These are phyloP conservation scores for Aptenodytes patagonicus DNA, from an alignment of 2,113 vertebrate species.

Conservation along the genomic window DNA sequence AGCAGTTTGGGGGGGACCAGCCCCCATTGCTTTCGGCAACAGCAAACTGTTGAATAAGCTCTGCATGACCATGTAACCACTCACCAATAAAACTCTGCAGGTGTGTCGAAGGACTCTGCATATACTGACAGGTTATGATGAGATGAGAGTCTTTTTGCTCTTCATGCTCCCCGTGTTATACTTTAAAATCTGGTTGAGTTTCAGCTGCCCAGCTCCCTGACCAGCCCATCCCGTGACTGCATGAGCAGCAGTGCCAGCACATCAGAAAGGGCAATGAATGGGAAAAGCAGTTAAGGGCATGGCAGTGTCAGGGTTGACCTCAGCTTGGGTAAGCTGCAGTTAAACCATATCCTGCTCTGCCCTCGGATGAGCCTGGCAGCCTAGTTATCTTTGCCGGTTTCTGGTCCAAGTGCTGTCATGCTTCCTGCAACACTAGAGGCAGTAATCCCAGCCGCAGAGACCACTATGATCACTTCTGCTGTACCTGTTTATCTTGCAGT, in stretches of 20 bases:
- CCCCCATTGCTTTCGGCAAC: neutral
- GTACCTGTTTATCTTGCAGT: neutral
- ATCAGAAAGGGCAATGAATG: neutral
- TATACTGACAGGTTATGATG: neutral
- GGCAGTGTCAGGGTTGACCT: neutral
- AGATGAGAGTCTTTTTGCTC: neutral
- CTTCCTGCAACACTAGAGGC: neutral
- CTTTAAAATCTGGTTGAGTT: neutral
- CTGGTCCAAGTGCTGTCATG: neutral
- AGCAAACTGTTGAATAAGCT: neutral
- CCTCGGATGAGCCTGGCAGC: fast-evolving
- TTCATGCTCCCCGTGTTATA: neutral
- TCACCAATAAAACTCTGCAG: neutral
- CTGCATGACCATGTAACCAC: neutral
- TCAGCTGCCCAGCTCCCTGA: neutral
- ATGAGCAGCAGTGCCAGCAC: neutral
- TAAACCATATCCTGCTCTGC: neutral
- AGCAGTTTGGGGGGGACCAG: neutral
- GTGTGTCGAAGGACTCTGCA: neutral
- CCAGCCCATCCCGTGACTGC: neutral
- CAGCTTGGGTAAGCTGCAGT: neutral
- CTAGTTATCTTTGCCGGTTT: neutral
- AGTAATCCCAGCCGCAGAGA: neutral
- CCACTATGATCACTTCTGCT: neutral
- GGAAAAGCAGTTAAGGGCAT: neutral